Evolutionary conservation across 2,888 invertebrate genomes (phyloP).

Genomic region (Tenthredo amoena): DNA sequence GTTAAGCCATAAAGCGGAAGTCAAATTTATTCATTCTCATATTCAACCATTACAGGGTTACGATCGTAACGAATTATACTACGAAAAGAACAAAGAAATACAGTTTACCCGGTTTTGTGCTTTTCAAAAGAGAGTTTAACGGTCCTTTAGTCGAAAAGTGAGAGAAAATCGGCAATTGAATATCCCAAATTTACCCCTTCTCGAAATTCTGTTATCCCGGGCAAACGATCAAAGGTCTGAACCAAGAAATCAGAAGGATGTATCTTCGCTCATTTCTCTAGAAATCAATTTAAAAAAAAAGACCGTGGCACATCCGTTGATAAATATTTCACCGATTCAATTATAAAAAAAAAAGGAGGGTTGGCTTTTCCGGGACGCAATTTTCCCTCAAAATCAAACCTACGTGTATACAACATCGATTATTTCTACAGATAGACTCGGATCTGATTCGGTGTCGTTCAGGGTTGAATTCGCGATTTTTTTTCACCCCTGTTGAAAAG

Average conservation of each 20-base stretch:
- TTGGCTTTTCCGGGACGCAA: neutral
- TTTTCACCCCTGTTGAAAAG: neutral
- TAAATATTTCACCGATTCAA: no score
- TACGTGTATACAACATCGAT: neutral
- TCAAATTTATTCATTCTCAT: slow-evolving; percentile 22
- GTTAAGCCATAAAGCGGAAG: neutral
- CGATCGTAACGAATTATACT: neutral
- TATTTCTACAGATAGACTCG: neutral
- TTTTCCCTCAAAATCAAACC: neutral
- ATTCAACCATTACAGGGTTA: neutral
- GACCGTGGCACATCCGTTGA: no score
- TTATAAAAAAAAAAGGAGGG: neutral
- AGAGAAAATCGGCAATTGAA: neutral
- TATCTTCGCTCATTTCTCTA: neutral
- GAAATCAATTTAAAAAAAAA: neutral
- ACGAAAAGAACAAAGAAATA: neutral
- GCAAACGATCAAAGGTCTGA: no score
- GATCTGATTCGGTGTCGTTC: neutral
- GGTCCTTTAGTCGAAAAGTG: neutral
- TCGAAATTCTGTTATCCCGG: no score
- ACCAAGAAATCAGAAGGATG: no score
- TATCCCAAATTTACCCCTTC: no score
- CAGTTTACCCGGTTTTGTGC: neutral
- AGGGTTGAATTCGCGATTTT: neutral
- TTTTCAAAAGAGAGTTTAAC: neutral